Conservation (phyloP, 2,113 vertebrate genomes). For the human region GRCh38 chr2:113552001-113552500, state of each 20-base stretch:
- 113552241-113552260: not conserved
- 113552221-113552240: no score
- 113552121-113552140: no score
- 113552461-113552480: conserved; percentile 66
- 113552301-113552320: conserved; percentile 58
- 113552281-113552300: conserved; percentile 30
- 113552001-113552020: no score
- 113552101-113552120: no score
- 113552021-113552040: no score
- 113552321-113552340: conserved; percentile 48
- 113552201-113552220: no score
- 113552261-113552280: conserved; percentile 80
- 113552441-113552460: conserved; percentile 68
- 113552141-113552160: no score
- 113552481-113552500: conserved; percentile 74
- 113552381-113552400: conserved; percentile 70
- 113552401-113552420: conserved; percentile 69
- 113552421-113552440: not conserved
- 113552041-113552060: no score
- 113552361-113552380: conserved; percentile 52
- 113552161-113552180: no score
- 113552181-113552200: no score
- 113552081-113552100: no score
- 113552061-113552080: no score
- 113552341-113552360: conserved; percentile 33